Conservation (phyloP, 2,113 vertebrate genomes). For the Cyprinodon variegatus region DNA sequence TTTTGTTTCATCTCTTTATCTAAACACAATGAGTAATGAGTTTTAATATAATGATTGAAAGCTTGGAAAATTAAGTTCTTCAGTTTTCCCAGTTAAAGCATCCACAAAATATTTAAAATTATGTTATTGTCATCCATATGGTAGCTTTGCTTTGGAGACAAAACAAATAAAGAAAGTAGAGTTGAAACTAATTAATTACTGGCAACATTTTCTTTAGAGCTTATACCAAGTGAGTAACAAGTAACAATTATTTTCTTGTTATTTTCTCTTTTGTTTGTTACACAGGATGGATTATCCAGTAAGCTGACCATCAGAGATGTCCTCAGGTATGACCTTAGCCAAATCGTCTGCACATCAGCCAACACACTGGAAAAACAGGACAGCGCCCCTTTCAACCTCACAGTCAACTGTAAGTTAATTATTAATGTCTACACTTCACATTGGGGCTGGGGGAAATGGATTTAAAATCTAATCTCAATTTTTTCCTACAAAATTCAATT, state of each 20-base stretch:
- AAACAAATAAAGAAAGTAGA: neutral
- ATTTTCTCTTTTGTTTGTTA: neutral
- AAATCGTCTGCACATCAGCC: conserved; percentile 60
- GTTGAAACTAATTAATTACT: neutral
- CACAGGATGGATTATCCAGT: conserved; percentile 9
- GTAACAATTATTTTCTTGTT: neutral
- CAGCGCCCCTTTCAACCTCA: conserved; percentile 65
- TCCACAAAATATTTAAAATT: too few relatives aligned
- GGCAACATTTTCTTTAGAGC: neutral
- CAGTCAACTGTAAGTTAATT: conserved; percentile 72
- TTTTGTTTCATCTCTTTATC: too few relatives aligned
- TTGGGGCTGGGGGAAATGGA: too few relatives aligned
- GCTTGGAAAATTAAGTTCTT: too few relatives aligned
- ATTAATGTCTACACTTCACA: neutral
- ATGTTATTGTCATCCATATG: neutral
- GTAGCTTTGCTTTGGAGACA: neutral
- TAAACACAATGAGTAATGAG: too few relatives aligned
- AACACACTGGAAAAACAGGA: conserved; percentile 47
- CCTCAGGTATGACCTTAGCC: conserved; percentile 47
- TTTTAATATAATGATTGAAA: too few relatives aligned
- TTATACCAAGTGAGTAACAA: neutral
- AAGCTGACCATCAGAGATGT: conserved; percentile 53
- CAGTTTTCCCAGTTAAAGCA: too few relatives aligned
- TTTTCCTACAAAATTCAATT: too few relatives aligned
- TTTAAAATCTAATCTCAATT: too few relatives aligned